Evolutionary conservation across 2,797 vertebrate species (phyloP).

Genomic region (Coreius guichenoti): DNA sequence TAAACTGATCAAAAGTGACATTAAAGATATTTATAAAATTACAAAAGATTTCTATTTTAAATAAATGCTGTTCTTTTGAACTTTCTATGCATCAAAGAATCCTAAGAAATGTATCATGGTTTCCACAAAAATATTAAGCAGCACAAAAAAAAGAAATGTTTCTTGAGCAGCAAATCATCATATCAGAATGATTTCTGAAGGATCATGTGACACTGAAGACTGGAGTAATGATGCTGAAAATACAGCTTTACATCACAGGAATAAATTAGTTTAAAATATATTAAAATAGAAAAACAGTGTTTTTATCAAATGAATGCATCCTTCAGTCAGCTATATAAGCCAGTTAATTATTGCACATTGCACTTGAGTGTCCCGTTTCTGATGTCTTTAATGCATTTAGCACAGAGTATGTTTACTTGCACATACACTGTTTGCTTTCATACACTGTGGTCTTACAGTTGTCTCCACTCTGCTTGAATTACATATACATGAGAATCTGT

Average conservation of each 20-base stretch:
- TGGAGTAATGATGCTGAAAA: neutral
- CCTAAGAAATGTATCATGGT: no score
- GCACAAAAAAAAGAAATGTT: no score
- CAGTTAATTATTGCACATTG: neutral
- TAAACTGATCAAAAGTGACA: no score
- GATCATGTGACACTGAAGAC: no score
- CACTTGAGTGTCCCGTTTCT: neutral
- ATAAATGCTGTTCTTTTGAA: no score
- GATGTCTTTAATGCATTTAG: neutral
- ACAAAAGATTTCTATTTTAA: no score
- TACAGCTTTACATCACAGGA: neutral
- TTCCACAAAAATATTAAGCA: no score
- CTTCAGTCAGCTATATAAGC: neutral
- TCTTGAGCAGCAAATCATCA: neutral
- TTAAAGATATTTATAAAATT: no score
- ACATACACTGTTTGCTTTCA: neutral
- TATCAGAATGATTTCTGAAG: neutral
- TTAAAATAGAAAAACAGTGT: no score
- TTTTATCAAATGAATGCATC: neutral
- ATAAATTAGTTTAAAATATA: neutral
- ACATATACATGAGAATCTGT: conserved; percentile 4
- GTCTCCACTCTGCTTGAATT: neutral
- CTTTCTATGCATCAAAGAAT: no score
- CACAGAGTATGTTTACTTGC: neutral
- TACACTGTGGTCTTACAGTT: neutral